phyloP scores from a whole-genome alignment of 2,113 vertebrate species.

The Mohoua ochrocephala region DNA sequence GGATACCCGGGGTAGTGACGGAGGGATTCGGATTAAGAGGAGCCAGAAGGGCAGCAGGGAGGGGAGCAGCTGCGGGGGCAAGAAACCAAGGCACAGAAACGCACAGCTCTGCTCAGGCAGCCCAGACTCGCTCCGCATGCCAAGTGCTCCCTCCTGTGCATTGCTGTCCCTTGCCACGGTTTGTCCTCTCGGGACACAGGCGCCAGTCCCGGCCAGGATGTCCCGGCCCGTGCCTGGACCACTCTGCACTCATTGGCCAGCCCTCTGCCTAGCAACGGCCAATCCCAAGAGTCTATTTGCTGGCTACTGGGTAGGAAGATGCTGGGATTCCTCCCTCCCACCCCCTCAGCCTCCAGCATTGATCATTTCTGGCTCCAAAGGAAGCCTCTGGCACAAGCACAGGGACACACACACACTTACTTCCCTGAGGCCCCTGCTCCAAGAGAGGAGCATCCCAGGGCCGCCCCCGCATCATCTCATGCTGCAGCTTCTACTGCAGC shows the following conservation, averaged over 20 bases:
- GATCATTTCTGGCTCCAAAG: background rate
- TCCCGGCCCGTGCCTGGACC: background rate
- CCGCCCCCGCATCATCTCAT: accelerated
- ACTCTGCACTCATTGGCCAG: background rate
- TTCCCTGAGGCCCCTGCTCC: background rate
- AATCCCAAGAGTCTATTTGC: background rate
- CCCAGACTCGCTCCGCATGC: accelerated
- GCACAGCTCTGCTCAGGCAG: background rate
- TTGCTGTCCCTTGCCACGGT: background rate
- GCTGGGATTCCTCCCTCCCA: background rate
- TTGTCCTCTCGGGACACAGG: background rate
- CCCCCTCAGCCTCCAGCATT: background rate
- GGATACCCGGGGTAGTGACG: accelerated
- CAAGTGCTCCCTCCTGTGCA: background rate
- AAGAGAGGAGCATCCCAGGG: background rate
- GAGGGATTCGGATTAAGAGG: accelerated
- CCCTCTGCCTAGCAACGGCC: constrained; percentile 10
- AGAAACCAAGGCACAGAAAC: background rate
- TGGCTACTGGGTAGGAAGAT: background rate
- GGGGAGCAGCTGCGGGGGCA: background rate
- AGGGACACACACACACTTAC: background rate
- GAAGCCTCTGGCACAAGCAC: background rate
- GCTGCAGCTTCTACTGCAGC: background rate
- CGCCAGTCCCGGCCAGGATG: background rate
- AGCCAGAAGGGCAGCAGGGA: background rate